Evolutionary conservation across 2,888 invertebrate genomes (phyloP), one percentile per base, ranked within the genome.

Genomic region (Drosophila lacicola): DNA sequence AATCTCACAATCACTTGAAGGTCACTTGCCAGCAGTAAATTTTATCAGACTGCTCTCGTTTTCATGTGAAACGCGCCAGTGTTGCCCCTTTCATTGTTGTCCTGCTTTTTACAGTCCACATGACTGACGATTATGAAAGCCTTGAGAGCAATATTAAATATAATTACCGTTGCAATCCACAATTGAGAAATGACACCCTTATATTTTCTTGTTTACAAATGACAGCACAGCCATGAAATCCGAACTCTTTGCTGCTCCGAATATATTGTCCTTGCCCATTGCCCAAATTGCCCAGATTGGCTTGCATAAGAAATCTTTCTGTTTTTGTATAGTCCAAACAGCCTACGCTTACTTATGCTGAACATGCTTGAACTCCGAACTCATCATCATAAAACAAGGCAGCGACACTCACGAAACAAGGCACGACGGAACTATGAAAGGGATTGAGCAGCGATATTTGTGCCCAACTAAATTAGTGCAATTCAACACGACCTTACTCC

Each of bases 331-430:
- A 11, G 36, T 33, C 36, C 66, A 60, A 75, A 69, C 50, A 70
- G 58, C 42, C 56, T 60, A 72, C 60, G 67, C 74, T 64, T 50
- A 82, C 89, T 89, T 82, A 83, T 88, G 90, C 90, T 66, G 71
- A 82, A 68, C 90, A 88, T 71, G 82, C 77, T 67, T 75, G 77
- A 89, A 86, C 90, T 90, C 76, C 79, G 88, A 85, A 77, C 88
- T 88, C 86, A 89, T 88, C 88, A 88, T 71, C 89, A 82, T 88
- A 90, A 88, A 82, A 82, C 82, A 72, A 65, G 78, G 72, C 88
- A 87, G 75, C 67, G 65, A 81, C 71, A 78, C 70, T 72, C 62
- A 60, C 69, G 62, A 61, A 25, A 25, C 29, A 34, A 47, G 51
- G 21, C 53, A 29, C 29, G 14, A 44, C 9, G 10, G 10, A 11